A percentile compares a stretch with the other conserved stretches of the same genome.
Evolutionary conservation across 2,113 vertebrate species (phyloP).

Genomic region (Varanus komodoensis): DNA sequence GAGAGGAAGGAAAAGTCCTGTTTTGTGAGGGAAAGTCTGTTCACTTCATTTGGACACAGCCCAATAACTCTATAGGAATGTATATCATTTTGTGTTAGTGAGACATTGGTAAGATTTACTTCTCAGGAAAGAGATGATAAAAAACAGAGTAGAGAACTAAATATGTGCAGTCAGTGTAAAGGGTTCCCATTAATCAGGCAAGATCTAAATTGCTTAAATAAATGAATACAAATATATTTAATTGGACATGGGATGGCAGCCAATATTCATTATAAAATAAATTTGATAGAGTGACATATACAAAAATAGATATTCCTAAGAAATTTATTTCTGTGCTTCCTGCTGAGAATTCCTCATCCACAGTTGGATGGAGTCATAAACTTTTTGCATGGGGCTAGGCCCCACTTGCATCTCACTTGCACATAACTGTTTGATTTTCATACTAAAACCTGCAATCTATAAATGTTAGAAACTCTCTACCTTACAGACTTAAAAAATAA

Average conservation of each 20-base stretch:
- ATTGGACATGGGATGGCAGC: background rate
- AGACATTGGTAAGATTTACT: background rate
- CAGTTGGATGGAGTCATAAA: too few relatives aligned
- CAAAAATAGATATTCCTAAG: background rate
- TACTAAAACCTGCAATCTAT: too few relatives aligned
- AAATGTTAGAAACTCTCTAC: too few relatives aligned
- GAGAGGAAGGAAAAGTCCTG: background rate
- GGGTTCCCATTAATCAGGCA: constrained; percentile 40
- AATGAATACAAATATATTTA: constrained; percentile 14
- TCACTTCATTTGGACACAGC: background rate
- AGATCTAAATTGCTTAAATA: constrained; percentile 40
- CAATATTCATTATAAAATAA: constrained; percentile 1
- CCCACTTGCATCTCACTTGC: too few relatives aligned
- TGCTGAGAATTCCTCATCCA: too few relatives aligned
- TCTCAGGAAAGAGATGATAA: constrained; percentile 21
- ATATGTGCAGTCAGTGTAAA: constrained; percentile 23
- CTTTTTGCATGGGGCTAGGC: too few relatives aligned
- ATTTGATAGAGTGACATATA: background rate
- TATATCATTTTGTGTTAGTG: background rate
- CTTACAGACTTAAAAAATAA: too few relatives aligned
- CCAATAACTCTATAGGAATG: background rate
- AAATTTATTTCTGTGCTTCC: too few relatives aligned
- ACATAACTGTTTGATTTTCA: too few relatives aligned
- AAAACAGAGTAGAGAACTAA: constrained; percentile 3
- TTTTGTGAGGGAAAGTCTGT: background rate